phyloP scores from a whole-genome alignment of 1,140 invertebrate species.

The Drosophila eugracilis region DNA sequence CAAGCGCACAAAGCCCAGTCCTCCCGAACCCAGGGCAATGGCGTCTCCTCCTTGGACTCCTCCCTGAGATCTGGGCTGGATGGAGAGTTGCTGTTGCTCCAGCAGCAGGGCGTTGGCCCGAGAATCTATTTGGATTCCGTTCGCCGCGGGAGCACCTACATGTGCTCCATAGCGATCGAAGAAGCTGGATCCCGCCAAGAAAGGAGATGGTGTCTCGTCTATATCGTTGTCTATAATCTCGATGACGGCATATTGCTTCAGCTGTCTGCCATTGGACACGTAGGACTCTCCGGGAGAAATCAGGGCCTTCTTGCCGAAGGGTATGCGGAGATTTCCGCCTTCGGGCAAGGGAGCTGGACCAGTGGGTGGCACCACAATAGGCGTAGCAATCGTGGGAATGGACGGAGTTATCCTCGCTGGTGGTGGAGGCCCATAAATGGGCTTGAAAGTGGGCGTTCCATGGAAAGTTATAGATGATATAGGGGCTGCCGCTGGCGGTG shows the following conservation, averaged over 20 bases:
- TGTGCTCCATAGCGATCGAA: conserved; percentile 65
- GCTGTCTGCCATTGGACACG: conserved; percentile 69
- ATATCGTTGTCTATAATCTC: conserved; percentile 83
- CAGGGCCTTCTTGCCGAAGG: conserved; percentile 67
- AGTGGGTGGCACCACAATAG: conserved; percentile 36
- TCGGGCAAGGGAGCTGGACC: conserved; percentile 6
- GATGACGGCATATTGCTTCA: conserved; percentile 81
- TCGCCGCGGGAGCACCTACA: conserved; percentile 29
- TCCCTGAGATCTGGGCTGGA: conserved; percentile 48
- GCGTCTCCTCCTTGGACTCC: conserved; percentile 36
- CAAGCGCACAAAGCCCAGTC: conserved; percentile 75
- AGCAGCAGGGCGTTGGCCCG: conserved; percentile 58
- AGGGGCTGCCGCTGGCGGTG: conserved; percentile 32
- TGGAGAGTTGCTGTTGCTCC: conserved; percentile 65
- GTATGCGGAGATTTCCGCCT: conserved; percentile 63
- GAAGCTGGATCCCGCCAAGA: conserved; percentile 56
- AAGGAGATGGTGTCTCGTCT: conserved; percentile 61
- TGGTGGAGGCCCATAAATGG: conserved; percentile 28
- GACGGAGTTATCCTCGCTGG: conserved; percentile 9
- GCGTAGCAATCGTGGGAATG: conserved; percentile 21
- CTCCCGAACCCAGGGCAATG: conserved; percentile 79
- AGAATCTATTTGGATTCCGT: conserved; percentile 62
- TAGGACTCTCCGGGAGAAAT: conserved; percentile 70
- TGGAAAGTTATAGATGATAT: conserved; percentile 57
- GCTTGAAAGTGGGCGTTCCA: conserved; percentile 32